Evolutionary conservation across 2,888 invertebrate species (phyloP), one percentile per base, ranked within the genome.

Genomic region (Agelastica alni): DNA sequence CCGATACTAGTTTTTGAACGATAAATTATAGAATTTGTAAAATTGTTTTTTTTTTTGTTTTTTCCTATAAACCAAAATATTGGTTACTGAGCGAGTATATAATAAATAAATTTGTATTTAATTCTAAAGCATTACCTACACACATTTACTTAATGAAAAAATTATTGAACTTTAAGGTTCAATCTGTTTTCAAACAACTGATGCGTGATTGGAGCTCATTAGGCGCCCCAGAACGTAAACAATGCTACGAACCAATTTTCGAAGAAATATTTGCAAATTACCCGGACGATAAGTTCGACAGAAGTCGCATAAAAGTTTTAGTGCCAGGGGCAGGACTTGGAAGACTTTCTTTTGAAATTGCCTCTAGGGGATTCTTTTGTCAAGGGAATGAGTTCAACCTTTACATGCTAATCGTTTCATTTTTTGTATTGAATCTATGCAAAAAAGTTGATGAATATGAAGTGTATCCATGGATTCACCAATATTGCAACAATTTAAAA

Each of bases 311-410:
- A 12, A 86, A 85, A 65, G 84, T 97, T 47, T 77, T 98, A 54
- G 95, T 98, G 10, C 98, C 98, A 5, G 98, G 98, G 2, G 94
- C 96, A n/a, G 98, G 98, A 0, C 80, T 98, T 3, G 97, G 96
- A 0, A 80, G 99, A 53, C 81, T 99, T 1, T 93, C 96, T 0
- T 96, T 90, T 80, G 98, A 99, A 80, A 85, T 99, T 20, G 96
- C 97, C 0, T 84, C 84, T 51, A 81, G 86, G 12, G 97, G 97
- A 1, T 99, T 89, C 78, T 83, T 84, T 6, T 97, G 96, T 68
- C 94, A 97, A 77, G 99, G 97, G 60, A 99, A 99, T 75, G 99
- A 99, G 78, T 97, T 96, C 80, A 96, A 95, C 18, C 83, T 97
- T 30, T 97, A 95, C 76, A 99, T 99, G 98, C 80, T 99, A 42